A percentile compares a stretch with the other conserved stretches of the same genome.
Evolutionary conservation across 1,140 invertebrate species (phyloP).

Genomic region (Laupala kohalensis): DNA sequence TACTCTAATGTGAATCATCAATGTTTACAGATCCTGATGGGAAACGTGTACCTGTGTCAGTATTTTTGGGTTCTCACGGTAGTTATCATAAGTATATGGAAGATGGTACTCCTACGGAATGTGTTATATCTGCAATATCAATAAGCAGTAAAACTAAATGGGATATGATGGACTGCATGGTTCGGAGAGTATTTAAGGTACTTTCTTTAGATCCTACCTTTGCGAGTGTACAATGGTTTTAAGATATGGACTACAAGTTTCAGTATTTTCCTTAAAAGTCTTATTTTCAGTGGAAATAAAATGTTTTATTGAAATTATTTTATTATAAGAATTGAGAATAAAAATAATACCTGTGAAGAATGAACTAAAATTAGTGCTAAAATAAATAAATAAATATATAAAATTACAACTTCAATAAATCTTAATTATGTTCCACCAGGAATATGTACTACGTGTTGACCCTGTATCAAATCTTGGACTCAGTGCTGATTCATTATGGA

Average conservation of each 20-base stretch:
- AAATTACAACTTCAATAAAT: no score
- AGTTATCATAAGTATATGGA: constrained; percentile 58
- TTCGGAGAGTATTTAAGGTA: constrained; percentile 80
- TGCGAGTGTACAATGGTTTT: no score
- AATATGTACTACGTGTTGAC: constrained; percentile 86
- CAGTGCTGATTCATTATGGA: constrained; percentile 74
- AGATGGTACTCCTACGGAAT: constrained; percentile 35
- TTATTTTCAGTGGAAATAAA: no score
- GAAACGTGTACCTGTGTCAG: constrained; percentile 69
- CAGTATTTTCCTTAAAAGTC: no score
- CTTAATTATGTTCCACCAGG: no score
- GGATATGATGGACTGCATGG: constrained; percentile 83
- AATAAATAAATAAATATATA: no score
- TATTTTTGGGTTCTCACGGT: constrained; percentile 69
- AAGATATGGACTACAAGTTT: no score
- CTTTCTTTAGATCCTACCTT: no score
- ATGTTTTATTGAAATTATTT: no score
- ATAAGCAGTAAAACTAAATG: constrained; percentile 89
- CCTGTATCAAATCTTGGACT: constrained; percentile 82
- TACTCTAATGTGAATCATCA: not conserved
- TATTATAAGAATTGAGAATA: no score
- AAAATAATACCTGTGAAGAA: no score
- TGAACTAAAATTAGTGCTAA: no score
- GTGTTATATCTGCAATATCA: constrained; percentile 72
- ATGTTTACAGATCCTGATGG: constrained; percentile 41